Percentiles rank a stretch among this genome's conserved stretches.
Evolutionary conservation across 53 echinoderm and acorn worm genomes (phyloP).

Genomic region (Arbacia lixula): DNA sequence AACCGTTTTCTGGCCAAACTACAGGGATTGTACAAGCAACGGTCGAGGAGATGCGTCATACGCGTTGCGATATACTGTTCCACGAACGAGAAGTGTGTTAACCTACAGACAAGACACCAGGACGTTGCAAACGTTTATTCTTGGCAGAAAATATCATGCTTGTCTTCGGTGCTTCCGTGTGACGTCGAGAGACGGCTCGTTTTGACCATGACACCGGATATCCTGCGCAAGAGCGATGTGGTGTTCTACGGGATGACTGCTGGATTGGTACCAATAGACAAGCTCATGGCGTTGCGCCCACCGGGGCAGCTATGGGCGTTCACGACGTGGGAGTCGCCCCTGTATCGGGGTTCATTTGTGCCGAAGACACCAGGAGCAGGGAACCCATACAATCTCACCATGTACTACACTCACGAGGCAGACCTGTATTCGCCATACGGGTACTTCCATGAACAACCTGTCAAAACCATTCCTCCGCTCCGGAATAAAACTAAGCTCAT

Average conservation of each 20-base stretch:
- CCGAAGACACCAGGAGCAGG: neutral
- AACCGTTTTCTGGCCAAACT: slow-evolving; percentile 24
- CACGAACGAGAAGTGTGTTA: neutral
- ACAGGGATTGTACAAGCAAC: neutral
- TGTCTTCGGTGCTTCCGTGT: slow-evolving; percentile 1
- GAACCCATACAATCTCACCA: slow-evolving; percentile 45
- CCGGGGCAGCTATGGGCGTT: slow-evolving; percentile 32
- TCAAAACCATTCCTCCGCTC: neutral
- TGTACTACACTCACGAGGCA: slow-evolving; percentile 53
- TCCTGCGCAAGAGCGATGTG: slow-evolving; percentile 19
- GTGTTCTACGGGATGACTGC: too few species aligned
- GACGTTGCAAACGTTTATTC: neutral
- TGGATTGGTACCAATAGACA: too few species aligned
- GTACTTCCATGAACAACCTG: slow-evolving; percentile 9
- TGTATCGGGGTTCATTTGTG: slow-evolving; percentile 4
- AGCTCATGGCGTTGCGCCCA: slow-evolving; percentile 30
- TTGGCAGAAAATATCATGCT: neutral
- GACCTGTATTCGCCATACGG: slow-evolving; percentile 68
- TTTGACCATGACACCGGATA: neutral
- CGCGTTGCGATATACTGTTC: slow-evolving; percentile 32
- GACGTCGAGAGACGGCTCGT: slow-evolving; percentile 9
- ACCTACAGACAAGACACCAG: neutral
- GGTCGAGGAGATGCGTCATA: neutral
- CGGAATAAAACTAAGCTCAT: slow-evolving; percentile 53
- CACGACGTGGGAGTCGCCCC: slow-evolving; percentile 21